These are phyloP conservation scores for Octopus bimaculoides DNA, from an alignment of 1,140 invertebrate genomes.

Conservation along the genomic window DNA sequence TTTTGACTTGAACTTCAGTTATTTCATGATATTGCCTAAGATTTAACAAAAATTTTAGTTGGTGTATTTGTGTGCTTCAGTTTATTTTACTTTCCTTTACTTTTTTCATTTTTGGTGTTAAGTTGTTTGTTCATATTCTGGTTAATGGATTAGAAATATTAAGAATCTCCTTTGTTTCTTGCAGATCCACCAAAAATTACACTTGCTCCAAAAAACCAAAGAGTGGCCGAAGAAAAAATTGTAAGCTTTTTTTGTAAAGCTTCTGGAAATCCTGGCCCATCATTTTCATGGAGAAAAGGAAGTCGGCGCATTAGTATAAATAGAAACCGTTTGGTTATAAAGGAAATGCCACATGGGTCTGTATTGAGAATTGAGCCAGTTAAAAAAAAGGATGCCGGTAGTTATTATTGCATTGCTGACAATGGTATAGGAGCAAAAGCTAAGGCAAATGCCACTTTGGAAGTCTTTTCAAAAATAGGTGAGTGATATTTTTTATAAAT, in stretches of 20 bases:
- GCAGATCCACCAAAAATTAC: slow-evolving; percentile 49
- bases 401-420: slow-evolving; percentile 45
- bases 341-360: slow-evolving; percentile 68
- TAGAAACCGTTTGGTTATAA: slow-evolving; percentile 56
- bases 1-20: not conserved
- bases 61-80: slow-evolving; percentile 6
- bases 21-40: not conserved
- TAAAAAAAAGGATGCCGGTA: slow-evolving; percentile 72
- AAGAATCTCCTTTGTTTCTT: slow-evolving; percentile 28
- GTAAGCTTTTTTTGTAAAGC: slow-evolving; percentile 94
- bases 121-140: not conserved
- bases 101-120: not conserved
- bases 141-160: not conserved
- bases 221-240: slow-evolving; percentile 81
- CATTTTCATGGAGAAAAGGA: slow-evolving; percentile 88
- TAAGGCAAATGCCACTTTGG: slow-evolving; percentile 79
- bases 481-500: slow-evolving; percentile 60
- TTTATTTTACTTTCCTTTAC: not conserved
- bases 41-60: slow-evolving; percentile 14
- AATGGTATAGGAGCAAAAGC: slow-evolving; percentile 77
- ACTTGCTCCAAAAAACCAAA: slow-evolving; percentile 41
- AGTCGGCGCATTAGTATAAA: slow-evolving; percentile 72
- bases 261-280: slow-evolving; percentile 80
- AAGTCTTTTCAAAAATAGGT: slow-evolving; percentile 68
- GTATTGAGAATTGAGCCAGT: slow-evolving; percentile 91